Evolutionary conservation across 2,113 vertebrate genomes (phyloP).

Genomic region (Condylura cristata): DNA sequence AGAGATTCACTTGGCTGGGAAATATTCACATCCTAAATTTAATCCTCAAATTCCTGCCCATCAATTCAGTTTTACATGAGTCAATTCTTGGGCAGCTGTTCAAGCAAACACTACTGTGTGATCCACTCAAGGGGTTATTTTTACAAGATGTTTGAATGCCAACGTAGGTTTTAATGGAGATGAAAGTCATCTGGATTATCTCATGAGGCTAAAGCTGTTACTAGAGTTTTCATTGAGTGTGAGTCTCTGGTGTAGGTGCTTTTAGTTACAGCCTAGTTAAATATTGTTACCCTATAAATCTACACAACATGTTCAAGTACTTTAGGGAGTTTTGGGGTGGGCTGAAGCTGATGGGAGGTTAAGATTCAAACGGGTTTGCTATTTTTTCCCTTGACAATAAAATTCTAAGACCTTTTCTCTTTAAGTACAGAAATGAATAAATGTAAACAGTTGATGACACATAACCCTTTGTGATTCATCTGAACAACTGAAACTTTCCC

Average conservation of each 20-base stretch:
- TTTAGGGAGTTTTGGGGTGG: neutral
- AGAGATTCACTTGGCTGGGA: neutral
- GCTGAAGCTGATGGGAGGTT: slow-evolving; percentile 12
- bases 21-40: neutral
- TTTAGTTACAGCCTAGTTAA: slow-evolving; percentile 24
- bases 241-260: neutral
- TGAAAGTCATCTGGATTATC: slow-evolving; percentile 32
- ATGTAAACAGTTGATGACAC: neutral
- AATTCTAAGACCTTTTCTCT: slow-evolving; percentile 28
- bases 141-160: neutral
- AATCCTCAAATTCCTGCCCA: neutral
- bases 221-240: neutral
- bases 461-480: neutral
- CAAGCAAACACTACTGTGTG: neutral
- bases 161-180: slow-evolving; percentile 12
- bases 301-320: neutral
- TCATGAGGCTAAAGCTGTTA: neutral
- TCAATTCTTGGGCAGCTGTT: neutral
- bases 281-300: neutral
- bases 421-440: neutral
- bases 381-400: slow-evolving; percentile 30
- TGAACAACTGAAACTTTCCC: neutral
- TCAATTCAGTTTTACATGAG: neutral
- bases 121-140: slow-evolving; percentile 5
- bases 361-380: slow-evolving; percentile 15